Base-by-base conservation (phyloP, 2,113 vertebrate genomes). In the Sminthopsis crassicaudata region DNA sequence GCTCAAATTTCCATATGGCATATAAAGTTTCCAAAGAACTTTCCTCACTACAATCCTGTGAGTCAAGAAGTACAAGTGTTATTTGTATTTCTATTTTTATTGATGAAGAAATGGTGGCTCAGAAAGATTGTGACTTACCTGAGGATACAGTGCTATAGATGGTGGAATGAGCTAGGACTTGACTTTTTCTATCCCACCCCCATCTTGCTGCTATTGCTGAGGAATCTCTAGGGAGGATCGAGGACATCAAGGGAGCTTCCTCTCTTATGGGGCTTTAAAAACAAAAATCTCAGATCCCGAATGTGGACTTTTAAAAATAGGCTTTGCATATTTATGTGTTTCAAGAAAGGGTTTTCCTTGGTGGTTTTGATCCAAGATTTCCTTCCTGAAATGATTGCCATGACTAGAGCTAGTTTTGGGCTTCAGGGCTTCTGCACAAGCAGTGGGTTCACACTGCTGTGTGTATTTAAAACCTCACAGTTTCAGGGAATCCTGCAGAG, bases 311-410 rank as follows among this genome's bases (percentile, higher is more conserved):
- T 90, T 27, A 95, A 89, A 95, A 92, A 90, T 92, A 94, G 89
- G 91, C 19, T 3, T 46, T 76, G 67, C 36, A 95, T 95, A 96
- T 93, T 95, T 92, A 92, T 84, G 10, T 95, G 92, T 90, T 90
- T 84, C 67, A 90, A 48, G 95, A 90, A 90, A 93, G 91, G 92
- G 60, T 90, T 96, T 94, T 97, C 76, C 53, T 96, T 96, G 76
- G 94, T 95, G 90, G 93, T 92, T 94, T 95, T 91, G 93, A 91
- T 93, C 19, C 91, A 97, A 90, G 55, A 92, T 50, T 95, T 96
- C 93, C 88, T 94, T 36, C 94, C 30, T 94, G 51, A 51, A 48
- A 48, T 84, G 42, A 42, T 42, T 93, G 76, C 22, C 96, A 89
- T 92, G 4, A 53, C 91, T 46, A 84, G 48, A 48, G 36, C 46